A percentile compares a stretch with the other conserved stretches of the same genome.
These are phyloP conservation scores for Amiota minor DNA, from an alignment of 2,888 invertebrate genomes.

Conservation along the genomic window DNA sequence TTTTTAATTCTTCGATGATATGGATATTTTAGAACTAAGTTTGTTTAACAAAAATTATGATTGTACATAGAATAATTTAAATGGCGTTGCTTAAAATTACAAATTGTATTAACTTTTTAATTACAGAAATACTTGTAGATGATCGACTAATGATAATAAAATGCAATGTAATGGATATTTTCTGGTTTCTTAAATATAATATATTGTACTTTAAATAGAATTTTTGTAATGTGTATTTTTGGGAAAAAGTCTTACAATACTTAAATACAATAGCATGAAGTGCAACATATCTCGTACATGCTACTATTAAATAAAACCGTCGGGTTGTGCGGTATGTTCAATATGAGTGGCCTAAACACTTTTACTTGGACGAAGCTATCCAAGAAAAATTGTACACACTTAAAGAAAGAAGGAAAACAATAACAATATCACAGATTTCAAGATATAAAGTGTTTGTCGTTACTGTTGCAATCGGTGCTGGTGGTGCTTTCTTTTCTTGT, in stretches of 20 bases:
- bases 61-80: too few species aligned
- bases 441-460: background rate
- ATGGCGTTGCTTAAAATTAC: too few species aligned
- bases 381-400: too few species aligned
- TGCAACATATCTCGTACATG: constrained; percentile 33
- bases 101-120: too few species aligned
- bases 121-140: too few species aligned
- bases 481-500: constrained; percentile 24
- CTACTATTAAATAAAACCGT: constrained; percentile 39
- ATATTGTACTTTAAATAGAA: background rate
- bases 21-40: too few species aligned
- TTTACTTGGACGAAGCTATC: background rate
- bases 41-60: too few species aligned
- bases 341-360: constrained; percentile 30
- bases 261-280: constrained; percentile 46
- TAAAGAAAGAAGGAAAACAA: background rate
- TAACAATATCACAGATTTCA: background rate
- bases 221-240: constrained; percentile 13
- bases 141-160: too few species aligned
- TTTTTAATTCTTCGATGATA: too few species aligned
- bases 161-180: background rate
- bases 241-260: constrained; percentile 54
- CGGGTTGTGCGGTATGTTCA: constrained; percentile 36
- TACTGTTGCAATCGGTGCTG: constrained; percentile 3
- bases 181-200: background rate